Base-by-base conservation (phyloP, 2,797 vertebrate species). In the Moxostoma hubbsi region DNA sequence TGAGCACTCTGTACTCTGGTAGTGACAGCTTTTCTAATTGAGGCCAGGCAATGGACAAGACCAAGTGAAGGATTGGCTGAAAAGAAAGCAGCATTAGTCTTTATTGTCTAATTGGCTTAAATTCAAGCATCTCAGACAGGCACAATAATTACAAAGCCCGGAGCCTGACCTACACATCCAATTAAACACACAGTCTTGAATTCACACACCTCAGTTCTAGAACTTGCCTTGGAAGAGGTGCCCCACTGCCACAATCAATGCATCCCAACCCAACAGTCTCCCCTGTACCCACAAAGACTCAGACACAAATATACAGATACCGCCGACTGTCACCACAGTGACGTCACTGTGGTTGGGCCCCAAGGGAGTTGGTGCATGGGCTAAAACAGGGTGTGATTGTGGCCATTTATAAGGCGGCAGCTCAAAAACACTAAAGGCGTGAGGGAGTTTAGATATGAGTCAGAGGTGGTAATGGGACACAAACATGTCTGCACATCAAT, bases 101-200 rank as follows among this genome's bases (percentile, higher is more conserved):
- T 91, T 91, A 89, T 87, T 91, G 89, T 88, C 85, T 91, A 91
- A 93, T 88, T 93, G 91, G 89, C 88, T 74, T 51, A 85, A 88
- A 86, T 88, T 93, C 88, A 91, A 91, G 87, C 84, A 15, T 68
- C 84, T 88, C 85, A 85, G 81, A 88, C 83, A 75, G 89, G 82
- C 55, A 61, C 73, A 49, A 58, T 91, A 91, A 93, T 90, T 91
- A 92, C 86, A 91, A 88, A 89, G 86, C 65, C 81, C 1, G 51
- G 43, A 72, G 72, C 55, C 62, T 16, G 72, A 71, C 76, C 24
- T 51, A 2, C 71, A 64, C 49, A 76, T 77, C 15, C 45, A 61
- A 57, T 70, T 45, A 13, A 46, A 63, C 71, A 24, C 51, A 64
- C 18, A 64, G 43, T 45, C n/a, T 59, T 18, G 1, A 5, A 68